Evolutionary conservation across 2,888 invertebrate species (phyloP).

Genomic region (Allacma fusca): DNA sequence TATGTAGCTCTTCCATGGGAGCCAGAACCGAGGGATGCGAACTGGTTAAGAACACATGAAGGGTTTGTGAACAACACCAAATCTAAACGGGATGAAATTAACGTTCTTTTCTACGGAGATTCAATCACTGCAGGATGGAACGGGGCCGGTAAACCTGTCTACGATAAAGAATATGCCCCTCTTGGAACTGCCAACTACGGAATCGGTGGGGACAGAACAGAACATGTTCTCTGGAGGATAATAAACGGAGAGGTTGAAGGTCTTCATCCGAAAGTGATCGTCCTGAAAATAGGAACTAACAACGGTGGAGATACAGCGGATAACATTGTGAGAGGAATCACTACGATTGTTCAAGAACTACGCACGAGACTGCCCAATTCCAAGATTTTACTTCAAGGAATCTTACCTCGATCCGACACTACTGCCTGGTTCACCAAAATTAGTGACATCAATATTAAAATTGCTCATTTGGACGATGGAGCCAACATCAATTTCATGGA

Average conservation of each 20-base stretch:
- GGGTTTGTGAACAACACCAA: slow-evolving; percentile 48
- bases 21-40: slow-evolving; percentile 44
- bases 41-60: slow-evolving; percentile 52
- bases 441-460: slow-evolving; percentile 40
- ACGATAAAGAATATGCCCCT: slow-evolving; percentile 52
- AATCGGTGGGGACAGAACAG: slow-evolving; percentile 68
- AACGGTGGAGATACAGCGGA: slow-evolving; percentile 23
- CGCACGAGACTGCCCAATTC: slow-evolving; percentile 41
- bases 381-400: slow-evolving; percentile 46
- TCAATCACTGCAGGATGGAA: slow-evolving; percentile 58
- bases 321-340: slow-evolving; percentile 29
- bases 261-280: slow-evolving; percentile 67
- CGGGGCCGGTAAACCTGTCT: slow-evolving; percentile 44
- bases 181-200: slow-evolving; percentile 57
- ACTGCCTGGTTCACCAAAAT: slow-evolving; percentile 25
- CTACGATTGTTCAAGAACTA: slow-evolving; percentile 18
- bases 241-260: slow-evolving; percentile 68
- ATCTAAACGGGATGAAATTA: slow-evolving; percentile 49
- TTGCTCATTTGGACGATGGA: slow-evolving; percentile 50
- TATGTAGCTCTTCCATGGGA: slow-evolving; percentile 41
- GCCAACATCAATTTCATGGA: slow-evolving; percentile 51
- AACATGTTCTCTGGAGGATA: slow-evolving; percentile 68
- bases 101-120: slow-evolving; percentile 57
- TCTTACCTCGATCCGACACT: slow-evolving; percentile 43
- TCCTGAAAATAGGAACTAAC: slow-evolving; percentile 65